Conservation (phyloP, 2,888 invertebrate genomes). For the Papilio elwesi region DNA sequence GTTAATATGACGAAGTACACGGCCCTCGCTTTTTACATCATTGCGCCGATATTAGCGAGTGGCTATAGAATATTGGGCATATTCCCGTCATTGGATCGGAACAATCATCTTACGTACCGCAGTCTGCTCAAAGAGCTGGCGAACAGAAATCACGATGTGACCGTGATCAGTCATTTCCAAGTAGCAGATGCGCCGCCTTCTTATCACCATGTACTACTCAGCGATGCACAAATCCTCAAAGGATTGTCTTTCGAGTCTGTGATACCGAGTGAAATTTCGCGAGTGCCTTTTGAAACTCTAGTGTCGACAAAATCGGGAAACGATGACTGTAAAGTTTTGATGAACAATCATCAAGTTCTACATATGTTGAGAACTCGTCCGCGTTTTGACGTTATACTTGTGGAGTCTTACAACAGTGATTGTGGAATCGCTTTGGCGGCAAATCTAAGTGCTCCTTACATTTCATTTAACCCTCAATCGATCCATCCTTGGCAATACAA, state of each 20-base stretch:
- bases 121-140: conserved; percentile 79
- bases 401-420: conserved; percentile 90
- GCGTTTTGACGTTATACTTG: conserved; percentile 87
- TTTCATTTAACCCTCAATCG: conserved; percentile 83
- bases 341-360: conserved; percentile 79
- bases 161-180: conserved; percentile 81
- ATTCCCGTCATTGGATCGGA: conserved; percentile 80
- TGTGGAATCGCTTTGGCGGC: conserved; percentile 88
- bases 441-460: conserved; percentile 86
- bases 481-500: conserved; percentile 82
- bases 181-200: conserved; percentile 73
- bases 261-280: conserved; percentile 75
- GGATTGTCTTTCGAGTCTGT: conserved; percentile 78
- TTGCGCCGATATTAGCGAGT: conserved; percentile 62
- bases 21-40: conserved; percentile 59
- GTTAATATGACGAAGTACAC: conserved; percentile 64
- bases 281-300: conserved; percentile 78
- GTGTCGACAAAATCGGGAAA: conserved; percentile 78
- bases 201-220: conserved; percentile 82
- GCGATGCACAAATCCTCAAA: conserved; percentile 71
- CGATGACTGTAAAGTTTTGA: conserved; percentile 77
- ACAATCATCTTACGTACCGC: conserved; percentile 80
- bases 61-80: conserved; percentile 81
- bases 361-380: conserved; percentile 79
- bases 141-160: conserved; percentile 80